Conservation (phyloP, 2,888 invertebrate genomes). For the Vanessa cardui region DNA sequence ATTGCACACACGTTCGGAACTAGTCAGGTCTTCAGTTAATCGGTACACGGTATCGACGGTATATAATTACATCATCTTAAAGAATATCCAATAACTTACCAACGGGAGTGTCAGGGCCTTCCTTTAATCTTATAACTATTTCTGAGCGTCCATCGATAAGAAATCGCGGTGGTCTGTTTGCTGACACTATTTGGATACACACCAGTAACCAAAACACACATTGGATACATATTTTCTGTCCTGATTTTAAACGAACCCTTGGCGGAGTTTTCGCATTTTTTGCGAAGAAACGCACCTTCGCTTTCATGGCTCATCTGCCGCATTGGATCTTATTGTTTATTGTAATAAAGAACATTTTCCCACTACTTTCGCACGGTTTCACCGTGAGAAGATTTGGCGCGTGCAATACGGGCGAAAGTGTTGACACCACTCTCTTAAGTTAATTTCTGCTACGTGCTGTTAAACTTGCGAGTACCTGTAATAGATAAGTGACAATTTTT, state of each 20-base stretch:
- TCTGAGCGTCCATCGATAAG: slow-evolving; percentile 94
- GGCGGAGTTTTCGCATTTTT: slow-evolving; percentile 52
- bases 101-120: slow-evolving; percentile 92
- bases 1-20: slow-evolving; percentile 13
- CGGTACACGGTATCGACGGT: neutral
- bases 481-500: slow-evolving; percentile 56
- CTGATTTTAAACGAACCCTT: slow-evolving; percentile 73
- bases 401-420: slow-evolving; percentile 71
- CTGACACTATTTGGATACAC: slow-evolving; percentile 53
- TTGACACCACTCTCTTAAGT: slow-evolving; percentile 57
- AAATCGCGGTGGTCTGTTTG: slow-evolving; percentile 93
- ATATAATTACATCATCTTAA: slow-evolving; percentile 14
- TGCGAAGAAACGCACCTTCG: slow-evolving; percentile 50
- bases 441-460: slow-evolving; percentile 65
- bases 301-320: slow-evolving; percentile 70
- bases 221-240: slow-evolving; percentile 44
- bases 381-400: slow-evolving; percentile 60
- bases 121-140: slow-evolving; percentile 94
- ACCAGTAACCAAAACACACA: slow-evolving; percentile 50
- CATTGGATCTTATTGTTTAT: slow-evolving; percentile 56
- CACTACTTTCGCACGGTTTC: slow-evolving; percentile 70
- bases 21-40: slow-evolving; percentile 17
- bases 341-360: slow-evolving; percentile 69
- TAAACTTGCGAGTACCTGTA: slow-evolving; percentile 63
- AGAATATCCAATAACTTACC: slow-evolving; percentile 81